phyloP scores from a whole-genome alignment of 2,113 vertebrate genomes.

The Gambusia holbrooki region DNA sequence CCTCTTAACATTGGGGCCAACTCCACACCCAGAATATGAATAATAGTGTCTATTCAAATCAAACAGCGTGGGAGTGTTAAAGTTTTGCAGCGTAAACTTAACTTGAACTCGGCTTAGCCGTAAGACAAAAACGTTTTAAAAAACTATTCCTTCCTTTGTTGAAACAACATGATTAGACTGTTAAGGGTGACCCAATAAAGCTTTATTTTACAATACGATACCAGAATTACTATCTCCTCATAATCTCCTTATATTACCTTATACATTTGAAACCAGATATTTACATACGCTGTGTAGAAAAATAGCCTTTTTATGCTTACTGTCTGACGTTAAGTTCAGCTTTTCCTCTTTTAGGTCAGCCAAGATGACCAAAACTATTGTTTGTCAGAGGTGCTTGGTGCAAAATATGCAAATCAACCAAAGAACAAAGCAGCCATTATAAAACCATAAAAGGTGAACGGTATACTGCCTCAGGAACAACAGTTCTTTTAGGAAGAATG shows the following conservation, averaged over 20 bases:
- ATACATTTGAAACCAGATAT: too few species aligned
- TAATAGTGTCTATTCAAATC: neutral
- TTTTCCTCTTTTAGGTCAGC: neutral
- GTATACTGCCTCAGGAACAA: neutral
- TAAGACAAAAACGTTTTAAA: neutral
- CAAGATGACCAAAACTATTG: too few species aligned
- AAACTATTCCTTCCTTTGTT: too few species aligned
- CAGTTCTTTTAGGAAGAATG: neutral
- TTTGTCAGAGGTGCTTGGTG: neutral
- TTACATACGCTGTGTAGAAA: too few species aligned
- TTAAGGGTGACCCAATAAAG: neutral
- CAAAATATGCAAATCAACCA: neutral
- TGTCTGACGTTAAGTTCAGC: neutral
- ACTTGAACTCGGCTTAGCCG: neutral
- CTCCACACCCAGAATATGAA: constrained; percentile 1
- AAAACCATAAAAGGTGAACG: neutral
- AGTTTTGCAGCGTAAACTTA: neutral
- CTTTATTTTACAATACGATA: too few species aligned
- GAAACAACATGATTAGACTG: too few species aligned
- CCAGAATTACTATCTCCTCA: too few species aligned
- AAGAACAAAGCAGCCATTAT: neutral
- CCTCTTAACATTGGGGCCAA: neutral
- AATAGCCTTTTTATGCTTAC: too few species aligned
- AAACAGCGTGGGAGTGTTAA: neutral
- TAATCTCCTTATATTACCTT: too few species aligned